Conservation (phyloP, 2,888 invertebrate species). For the Helleia helle region DNA sequence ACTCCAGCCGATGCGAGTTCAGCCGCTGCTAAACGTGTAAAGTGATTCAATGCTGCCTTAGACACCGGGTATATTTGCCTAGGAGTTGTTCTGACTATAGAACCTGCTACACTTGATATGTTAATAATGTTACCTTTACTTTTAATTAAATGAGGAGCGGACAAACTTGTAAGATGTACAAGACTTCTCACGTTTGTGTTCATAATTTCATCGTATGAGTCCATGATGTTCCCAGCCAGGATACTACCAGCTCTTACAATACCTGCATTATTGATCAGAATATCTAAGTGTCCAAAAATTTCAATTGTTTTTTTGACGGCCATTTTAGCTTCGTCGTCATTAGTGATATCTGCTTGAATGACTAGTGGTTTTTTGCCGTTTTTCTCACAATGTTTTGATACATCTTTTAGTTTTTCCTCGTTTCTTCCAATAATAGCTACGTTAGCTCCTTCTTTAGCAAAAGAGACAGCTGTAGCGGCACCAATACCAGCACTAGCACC, state of each 20-base stretch:
- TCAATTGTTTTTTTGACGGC: background rate
- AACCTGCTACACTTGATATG: background rate
- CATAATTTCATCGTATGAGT: background rate
- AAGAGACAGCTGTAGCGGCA: constrained; percentile 32
- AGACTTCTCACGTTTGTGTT: background rate
- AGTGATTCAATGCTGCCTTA: constrained; percentile 65
- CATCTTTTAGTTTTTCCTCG: constrained; percentile 31
- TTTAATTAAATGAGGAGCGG: background rate
- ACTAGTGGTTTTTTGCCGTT: background rate
- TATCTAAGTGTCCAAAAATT: background rate
- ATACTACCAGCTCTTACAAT: background rate
- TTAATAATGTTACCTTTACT: background rate
- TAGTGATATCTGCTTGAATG: background rate
- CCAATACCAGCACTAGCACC: constrained; percentile 50
- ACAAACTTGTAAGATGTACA: background rate
- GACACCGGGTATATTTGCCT: constrained; percentile 11
- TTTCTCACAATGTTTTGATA: constrained; percentile 29
- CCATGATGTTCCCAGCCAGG: background rate
- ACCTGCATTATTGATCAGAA: background rate
- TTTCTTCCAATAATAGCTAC: constrained; percentile 43
- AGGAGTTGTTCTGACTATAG: background rate
- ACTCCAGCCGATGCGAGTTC: constrained; percentile 74
- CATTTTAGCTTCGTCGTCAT: background rate
- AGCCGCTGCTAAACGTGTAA: constrained; percentile 79
- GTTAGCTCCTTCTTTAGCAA: constrained; percentile 36